These are phyloP conservation scores for Barbus barbus DNA, from an alignment of 2,113 vertebrate genomes.

Conservation along the genomic window DNA sequence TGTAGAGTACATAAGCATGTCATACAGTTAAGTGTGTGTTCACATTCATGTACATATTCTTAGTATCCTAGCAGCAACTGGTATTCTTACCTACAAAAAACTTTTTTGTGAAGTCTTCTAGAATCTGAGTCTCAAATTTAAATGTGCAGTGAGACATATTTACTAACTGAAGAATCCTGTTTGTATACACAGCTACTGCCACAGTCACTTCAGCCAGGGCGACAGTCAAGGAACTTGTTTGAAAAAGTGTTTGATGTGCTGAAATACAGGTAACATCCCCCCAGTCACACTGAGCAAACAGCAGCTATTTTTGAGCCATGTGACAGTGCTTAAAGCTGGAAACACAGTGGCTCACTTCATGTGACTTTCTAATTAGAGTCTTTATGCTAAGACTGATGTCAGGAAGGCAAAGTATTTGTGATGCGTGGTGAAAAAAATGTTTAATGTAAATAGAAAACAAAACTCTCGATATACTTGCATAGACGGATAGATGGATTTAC, in stretches of 20 bases:
- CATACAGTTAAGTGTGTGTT: background rate
- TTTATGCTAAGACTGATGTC: conserved; percentile 39
- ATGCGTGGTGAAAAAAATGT: conserved; percentile 36
- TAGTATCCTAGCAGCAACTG: too few species aligned
- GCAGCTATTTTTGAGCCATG: conserved; percentile 55
- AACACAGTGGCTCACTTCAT: conserved; percentile 43
- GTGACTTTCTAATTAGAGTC: conserved; percentile 56
- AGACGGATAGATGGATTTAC: background rate
- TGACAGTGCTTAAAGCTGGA: conserved; percentile 61
- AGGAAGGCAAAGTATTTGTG: conserved; percentile 49
- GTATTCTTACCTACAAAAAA: too few species aligned
- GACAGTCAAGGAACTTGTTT: conserved; percentile 54
- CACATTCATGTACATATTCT: background rate
- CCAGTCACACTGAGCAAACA: conserved; percentile 25
- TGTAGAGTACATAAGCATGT: background rate
- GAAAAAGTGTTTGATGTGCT: conserved; percentile 72
- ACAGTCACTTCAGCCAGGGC: conserved; percentile 45
- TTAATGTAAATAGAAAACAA: conserved; percentile 25
- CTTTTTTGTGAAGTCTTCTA: too few species aligned
- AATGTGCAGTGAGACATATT: conserved; percentile 44
- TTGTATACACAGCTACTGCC: conserved; percentile 38
- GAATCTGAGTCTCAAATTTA: background rate
- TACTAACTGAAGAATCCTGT: conserved; percentile 29
- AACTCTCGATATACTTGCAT: too few species aligned
- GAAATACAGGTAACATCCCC: conserved; percentile 62